Percentiles rank a stretch among this genome's conserved stretches.
Conservation (phyloP, 2,888 invertebrate species). For the Lasioglossum zephyrum region DNA sequence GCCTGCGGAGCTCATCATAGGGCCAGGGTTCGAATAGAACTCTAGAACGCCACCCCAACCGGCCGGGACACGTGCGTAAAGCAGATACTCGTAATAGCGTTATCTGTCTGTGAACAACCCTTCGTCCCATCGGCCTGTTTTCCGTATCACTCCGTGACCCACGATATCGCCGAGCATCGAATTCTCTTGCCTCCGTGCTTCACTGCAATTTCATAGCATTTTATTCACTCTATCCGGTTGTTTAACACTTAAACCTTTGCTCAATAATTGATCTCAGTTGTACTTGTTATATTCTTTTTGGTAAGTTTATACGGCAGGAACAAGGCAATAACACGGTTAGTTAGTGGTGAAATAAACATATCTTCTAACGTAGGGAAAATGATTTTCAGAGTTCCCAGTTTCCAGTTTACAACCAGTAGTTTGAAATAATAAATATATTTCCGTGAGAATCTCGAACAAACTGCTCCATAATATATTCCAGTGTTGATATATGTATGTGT, state of each 20-base stretch:
- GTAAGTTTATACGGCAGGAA: neutral
- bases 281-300: neutral
- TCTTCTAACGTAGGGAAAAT: neutral
- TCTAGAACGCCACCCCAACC: constrained; percentile 56
- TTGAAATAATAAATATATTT: neutral
- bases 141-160: constrained; percentile 53
- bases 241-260: neutral
- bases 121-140: constrained; percentile 59
- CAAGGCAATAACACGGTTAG: neutral
- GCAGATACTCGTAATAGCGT: constrained; percentile 68
- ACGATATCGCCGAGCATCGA: constrained; percentile 39
- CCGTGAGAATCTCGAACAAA: neutral
- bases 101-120: constrained; percentile 63
- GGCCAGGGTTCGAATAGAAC: constrained; percentile 51
- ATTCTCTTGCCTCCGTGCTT: neutral
- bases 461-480: neutral
- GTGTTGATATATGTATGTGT: neutral
- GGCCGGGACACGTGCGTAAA: constrained; percentile 54
- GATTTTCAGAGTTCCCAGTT: neutral
- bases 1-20: constrained; percentile 45
- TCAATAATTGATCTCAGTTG: neutral
- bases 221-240: neutral
- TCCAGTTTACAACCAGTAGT: neutral
- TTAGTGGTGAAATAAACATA: neutral
- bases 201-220: neutral